These are phyloP conservation scores for Artemisiospiza belli DNA, from an alignment of 2,113 vertebrate species.

Conservation along the genomic window DNA sequence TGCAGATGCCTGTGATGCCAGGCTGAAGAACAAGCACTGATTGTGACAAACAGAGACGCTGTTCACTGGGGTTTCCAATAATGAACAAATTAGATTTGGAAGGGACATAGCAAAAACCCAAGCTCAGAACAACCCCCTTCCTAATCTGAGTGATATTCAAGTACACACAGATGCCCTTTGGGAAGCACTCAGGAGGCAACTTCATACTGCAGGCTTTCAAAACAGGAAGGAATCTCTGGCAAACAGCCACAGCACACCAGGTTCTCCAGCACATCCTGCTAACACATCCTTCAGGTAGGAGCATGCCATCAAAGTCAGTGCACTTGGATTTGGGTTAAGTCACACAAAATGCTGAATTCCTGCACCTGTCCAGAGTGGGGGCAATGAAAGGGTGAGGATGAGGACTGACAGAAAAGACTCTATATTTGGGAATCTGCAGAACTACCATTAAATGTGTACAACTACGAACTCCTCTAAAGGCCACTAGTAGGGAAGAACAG, in stretches of 20 bases:
- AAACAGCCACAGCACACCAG: background rate
- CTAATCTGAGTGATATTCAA: background rate
- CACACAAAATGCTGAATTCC: background rate
- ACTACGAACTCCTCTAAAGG: background rate
- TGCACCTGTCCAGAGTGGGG: background rate
- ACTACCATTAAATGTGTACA: background rate
- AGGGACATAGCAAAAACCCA: background rate
- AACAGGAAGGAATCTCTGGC: background rate
- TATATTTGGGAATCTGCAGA: background rate
- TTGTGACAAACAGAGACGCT: conserved; percentile 34
- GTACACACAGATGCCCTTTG: background rate
- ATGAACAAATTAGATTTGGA: conserved; percentile 29
- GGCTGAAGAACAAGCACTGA: conserved; percentile 38
- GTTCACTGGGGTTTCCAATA: conserved; percentile 38
- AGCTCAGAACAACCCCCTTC: background rate
- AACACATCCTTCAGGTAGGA: background rate
- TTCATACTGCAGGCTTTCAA: background rate
- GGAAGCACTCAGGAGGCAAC: background rate
- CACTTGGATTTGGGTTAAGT: background rate
- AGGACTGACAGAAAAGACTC: background rate
- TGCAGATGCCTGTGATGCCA: background rate
- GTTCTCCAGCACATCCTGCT: background rate
- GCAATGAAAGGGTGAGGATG: background rate
- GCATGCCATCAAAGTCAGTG: background rate
- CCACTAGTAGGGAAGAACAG: background rate